These are phyloP conservation scores for Pluvianellus socialis DNA, from an alignment of 2,113 vertebrate genomes.

Conservation along the genomic window DNA sequence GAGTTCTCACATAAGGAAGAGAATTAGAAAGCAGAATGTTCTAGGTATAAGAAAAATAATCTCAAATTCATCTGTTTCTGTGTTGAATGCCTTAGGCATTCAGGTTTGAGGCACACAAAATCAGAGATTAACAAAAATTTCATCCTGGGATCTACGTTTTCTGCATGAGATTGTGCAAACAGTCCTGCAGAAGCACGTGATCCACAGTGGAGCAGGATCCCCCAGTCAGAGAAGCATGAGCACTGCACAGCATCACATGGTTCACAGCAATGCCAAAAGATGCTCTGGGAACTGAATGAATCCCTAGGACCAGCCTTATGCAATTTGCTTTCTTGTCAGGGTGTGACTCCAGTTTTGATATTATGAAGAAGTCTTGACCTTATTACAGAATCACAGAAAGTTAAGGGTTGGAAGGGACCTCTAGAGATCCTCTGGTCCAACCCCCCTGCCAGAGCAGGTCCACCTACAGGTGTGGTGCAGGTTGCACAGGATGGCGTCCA, in stretches of 20 bases:
- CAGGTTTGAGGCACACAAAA: background rate
- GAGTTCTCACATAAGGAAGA: background rate
- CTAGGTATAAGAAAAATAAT: background rate
- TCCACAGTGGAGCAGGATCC: background rate
- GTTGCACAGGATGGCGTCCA: too few species aligned
- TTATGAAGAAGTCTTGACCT: background rate
- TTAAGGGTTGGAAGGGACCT: too few species aligned
- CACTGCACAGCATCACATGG: rapidly evolving
- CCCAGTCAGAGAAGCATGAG: background rate
- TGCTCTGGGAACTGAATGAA: background rate
- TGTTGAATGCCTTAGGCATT: background rate
- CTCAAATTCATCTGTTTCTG: background rate
- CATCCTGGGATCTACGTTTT: background rate
- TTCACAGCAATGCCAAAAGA: background rate
- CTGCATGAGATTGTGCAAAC: background rate
- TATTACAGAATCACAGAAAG: background rate
- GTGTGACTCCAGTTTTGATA: background rate
- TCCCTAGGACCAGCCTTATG: background rate
- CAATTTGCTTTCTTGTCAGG: background rate
- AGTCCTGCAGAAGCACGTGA: background rate
- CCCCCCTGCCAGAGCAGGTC: too few species aligned
- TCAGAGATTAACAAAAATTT: background rate
- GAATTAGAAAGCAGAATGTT: background rate
- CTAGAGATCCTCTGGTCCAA: too few species aligned
- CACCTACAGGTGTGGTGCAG: too few species aligned